A percentile compares a stretch with the other conserved stretches of the same genome.
These are phyloP conservation scores for Pelusios castaneus DNA, from an alignment of 2,113 vertebrate species.

Conservation along the genomic window DNA sequence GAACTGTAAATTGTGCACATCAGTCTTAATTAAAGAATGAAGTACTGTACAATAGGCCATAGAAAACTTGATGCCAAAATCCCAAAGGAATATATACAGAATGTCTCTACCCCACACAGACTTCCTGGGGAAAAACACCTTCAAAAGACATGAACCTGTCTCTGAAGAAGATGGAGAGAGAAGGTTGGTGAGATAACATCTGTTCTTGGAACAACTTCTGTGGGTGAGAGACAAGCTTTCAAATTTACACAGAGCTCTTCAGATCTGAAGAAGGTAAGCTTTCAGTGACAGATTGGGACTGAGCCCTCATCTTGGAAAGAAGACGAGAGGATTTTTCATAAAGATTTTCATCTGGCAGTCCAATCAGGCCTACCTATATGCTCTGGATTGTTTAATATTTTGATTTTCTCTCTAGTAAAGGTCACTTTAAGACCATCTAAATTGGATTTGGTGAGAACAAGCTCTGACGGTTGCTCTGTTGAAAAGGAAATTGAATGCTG, in stretches of 20 bases:
- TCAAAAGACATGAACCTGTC: background rate
- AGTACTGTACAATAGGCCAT: background rate
- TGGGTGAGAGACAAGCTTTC: background rate
- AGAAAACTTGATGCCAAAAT: background rate
- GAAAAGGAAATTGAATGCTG: slow-evolving; percentile 1
- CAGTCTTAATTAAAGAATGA: background rate
- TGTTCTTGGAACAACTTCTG: background rate
- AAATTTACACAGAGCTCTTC: background rate
- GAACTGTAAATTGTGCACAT: background rate
- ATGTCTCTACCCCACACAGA: background rate
- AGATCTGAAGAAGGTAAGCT: background rate
- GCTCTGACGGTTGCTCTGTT: slow-evolving; percentile 14
- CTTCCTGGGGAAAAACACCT: background rate
- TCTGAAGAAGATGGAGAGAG: background rate
- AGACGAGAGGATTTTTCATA: background rate
- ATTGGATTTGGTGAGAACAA: slow-evolving; percentile 17
- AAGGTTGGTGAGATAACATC: background rate
- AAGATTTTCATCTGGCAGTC: background rate
- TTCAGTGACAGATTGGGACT: background rate
- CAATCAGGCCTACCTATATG: background rate
- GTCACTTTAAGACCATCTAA: slow-evolving; percentile 3
- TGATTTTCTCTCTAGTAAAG: slow-evolving; percentile 11
- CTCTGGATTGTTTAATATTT: background rate
- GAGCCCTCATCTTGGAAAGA: background rate
- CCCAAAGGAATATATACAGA: background rate